Percentiles rank a stretch among this genome's conserved stretches.
phyloP scores from a whole-genome alignment of 2,888 invertebrate species.

The Isotomurus palustris region DNA sequence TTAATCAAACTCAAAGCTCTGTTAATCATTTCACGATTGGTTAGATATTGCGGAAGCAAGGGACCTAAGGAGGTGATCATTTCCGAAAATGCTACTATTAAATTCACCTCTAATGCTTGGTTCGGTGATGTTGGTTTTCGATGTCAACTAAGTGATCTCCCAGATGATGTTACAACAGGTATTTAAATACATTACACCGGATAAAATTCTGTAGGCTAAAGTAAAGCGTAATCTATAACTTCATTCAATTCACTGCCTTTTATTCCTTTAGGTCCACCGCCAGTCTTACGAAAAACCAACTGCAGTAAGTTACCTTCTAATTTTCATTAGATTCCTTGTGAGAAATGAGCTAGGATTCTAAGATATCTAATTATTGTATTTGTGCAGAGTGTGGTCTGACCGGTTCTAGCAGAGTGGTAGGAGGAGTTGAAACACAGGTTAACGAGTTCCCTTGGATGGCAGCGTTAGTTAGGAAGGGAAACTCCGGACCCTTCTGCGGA shows the following conservation, averaged over 20 bases:
- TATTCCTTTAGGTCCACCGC: background rate
- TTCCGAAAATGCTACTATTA: constrained; percentile 17
- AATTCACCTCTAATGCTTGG: constrained; percentile 32
- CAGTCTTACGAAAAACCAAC: background rate
- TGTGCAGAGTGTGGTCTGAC: no score
- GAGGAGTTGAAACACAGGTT: constrained; percentile 27
- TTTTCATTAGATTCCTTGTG: no score
- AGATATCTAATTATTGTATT: no score
- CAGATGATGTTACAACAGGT: background rate
- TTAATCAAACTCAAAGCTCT: background rate
- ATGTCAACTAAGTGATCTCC: constrained; percentile 20
- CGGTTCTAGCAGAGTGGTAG: constrained; percentile 30
- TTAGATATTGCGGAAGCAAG: constrained; percentile 29
- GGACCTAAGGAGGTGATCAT: constrained; percentile 22
- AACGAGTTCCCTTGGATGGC: constrained; percentile 42
- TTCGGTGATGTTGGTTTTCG: constrained; percentile 35
- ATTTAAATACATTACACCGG: background rate
- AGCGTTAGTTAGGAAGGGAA: constrained; percentile 36
- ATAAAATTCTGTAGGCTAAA: background rate
- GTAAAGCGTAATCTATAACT: background rate
- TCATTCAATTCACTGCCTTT: background rate
- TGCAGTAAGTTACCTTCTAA: no score
- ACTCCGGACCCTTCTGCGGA: constrained; percentile 48
- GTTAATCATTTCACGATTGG: background rate
- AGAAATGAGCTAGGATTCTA: no score